Conservation (phyloP, 64 coral and sea anemone genomes). For the Anthopleura sola region DNA sequence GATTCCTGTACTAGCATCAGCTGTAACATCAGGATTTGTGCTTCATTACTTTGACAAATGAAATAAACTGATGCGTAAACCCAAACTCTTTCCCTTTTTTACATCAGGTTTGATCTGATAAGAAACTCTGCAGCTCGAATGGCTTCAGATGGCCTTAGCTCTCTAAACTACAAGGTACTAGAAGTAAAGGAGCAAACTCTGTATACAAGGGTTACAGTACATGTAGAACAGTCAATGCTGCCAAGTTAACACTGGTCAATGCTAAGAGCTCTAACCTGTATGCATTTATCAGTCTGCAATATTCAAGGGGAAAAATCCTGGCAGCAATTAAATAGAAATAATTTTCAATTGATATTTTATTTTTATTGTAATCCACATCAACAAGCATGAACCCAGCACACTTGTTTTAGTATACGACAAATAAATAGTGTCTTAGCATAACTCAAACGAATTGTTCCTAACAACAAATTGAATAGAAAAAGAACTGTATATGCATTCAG, state of each 20-base stretch:
- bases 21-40: not conserved
- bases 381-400: slow-evolving; percentile 2
- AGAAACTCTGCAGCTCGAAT: slow-evolving; percentile 28
- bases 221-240: slow-evolving; percentile 25
- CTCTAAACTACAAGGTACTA: slow-evolving; percentile 32
- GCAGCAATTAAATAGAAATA: not conserved
- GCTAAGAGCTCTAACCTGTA: not conserved
- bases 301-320: not conserved
- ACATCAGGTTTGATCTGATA: slow-evolving; percentile 31
- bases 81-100: not conserved
- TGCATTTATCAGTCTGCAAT: not conserved
- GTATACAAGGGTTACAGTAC: slow-evolving; percentile 33
- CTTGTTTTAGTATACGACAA: not conserved
- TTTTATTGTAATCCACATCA: no score
- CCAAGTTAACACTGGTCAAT: slow-evolving; percentile 17
- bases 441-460: not conserved
- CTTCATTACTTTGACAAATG: not conserved
- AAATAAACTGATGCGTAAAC: not conserved
- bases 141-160: slow-evolving; percentile 39
- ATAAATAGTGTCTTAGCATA: not conserved
- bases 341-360: no score
- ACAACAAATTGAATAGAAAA: no score
- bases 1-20: not conserved
- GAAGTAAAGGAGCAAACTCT: slow-evolving; percentile 28
- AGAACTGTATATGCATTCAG: no score